These are phyloP conservation scores for Drosophila tsacasi DNA, from an alignment of 1,140 invertebrate species.

Conservation along the genomic window DNA sequence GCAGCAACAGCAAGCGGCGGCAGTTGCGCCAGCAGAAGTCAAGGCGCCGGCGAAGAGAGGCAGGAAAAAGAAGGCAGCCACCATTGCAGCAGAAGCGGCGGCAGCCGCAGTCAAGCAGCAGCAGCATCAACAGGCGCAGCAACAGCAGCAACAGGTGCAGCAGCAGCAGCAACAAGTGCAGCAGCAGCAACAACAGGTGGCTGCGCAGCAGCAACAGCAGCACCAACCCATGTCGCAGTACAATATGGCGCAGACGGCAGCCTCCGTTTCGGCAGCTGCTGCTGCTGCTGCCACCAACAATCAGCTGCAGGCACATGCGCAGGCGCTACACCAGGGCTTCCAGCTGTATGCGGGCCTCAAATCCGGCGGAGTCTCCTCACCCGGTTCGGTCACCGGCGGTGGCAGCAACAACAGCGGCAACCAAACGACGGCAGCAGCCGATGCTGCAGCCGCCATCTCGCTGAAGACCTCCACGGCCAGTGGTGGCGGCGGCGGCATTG, in stretches of 20 bases:
- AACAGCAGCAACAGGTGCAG: not conserved
- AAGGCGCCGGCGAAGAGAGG: conserved; percentile 80
- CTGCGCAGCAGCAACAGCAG: conserved; percentile 52
- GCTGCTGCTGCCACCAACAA: conserved; percentile 54
- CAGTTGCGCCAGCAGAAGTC: conserved; percentile 51
- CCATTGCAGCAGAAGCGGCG: conserved; percentile 70
- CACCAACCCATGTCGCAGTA: conserved; percentile 63
- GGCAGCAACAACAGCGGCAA: conserved; percentile 12
- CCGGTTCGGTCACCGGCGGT: conserved; percentile 25
- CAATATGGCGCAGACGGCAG: conserved; percentile 57
- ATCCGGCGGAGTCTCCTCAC: conserved; percentile 70
- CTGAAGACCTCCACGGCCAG: conserved; percentile 86
- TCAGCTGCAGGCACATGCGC: conserved; percentile 71
- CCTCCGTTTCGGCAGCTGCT: conserved; percentile 40
- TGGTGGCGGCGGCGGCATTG: conserved; percentile 86
- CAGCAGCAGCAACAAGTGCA: conserved; percentile 38
- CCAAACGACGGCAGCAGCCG: conserved; percentile 85
- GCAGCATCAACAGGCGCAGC: conserved; percentile 28
- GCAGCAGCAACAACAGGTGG: conserved; percentile 53
- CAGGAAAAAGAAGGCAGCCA: conserved; percentile 76
- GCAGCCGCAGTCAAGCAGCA: conserved; percentile 44
- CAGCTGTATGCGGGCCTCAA: conserved; percentile 86
- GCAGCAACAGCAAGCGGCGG: conserved; percentile 28
- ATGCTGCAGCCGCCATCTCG: conserved; percentile 86
- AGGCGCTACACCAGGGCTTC: conserved; percentile 85